Base-by-base conservation (phyloP, 2,888 invertebrate species). In the Synergus gifuensis region DNA sequence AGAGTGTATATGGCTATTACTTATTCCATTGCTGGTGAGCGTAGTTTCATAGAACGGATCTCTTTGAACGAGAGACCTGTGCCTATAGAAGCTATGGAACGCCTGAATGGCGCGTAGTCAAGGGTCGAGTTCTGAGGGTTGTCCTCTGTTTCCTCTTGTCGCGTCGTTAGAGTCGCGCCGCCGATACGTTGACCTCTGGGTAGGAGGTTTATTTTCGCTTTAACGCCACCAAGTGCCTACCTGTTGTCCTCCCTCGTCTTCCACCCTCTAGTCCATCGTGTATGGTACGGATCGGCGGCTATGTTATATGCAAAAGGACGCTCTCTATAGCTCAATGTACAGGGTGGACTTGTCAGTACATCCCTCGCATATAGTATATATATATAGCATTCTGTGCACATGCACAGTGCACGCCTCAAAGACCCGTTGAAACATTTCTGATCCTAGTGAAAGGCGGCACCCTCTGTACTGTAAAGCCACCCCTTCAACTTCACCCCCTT, bases 401-500 rank as follows among this genome's bases (percentile, higher is more conserved):
- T 76, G 58, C 77, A 80, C 79, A 79, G 78, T 79, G 76, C 76
- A 49, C 76, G 76, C 73, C 64, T 80, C 81, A 82, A 83, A 80
- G 83, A 81, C 66, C 79, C 79, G 78, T 67, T 82, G 84, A 82
- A 84, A 82, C 81, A 81, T 83, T 79, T 82, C 81, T 82, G 80
- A 84, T 84, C 77, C 80, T 18, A 22, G 69, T 78, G 80, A 82
- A 83, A 82, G 80, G 79, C 36, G 78, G 63, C 69, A 77, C 49
- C 16, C 28, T 49, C 60, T 54, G 18, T 9, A 22, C 69, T 76
- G 62, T 14, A 14, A 58, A 76, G 49, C n/a, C 63, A 46, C 63
- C 54, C 44, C 66, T 62, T 44, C 11, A 36, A 28, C 79, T 77
- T 63, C 79, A 28, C 78, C 78, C 62, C 62, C 78, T 62, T 62